Conservation (phyloP, 2,797 vertebrate species). For the Brachyalestes nurse region DNA sequence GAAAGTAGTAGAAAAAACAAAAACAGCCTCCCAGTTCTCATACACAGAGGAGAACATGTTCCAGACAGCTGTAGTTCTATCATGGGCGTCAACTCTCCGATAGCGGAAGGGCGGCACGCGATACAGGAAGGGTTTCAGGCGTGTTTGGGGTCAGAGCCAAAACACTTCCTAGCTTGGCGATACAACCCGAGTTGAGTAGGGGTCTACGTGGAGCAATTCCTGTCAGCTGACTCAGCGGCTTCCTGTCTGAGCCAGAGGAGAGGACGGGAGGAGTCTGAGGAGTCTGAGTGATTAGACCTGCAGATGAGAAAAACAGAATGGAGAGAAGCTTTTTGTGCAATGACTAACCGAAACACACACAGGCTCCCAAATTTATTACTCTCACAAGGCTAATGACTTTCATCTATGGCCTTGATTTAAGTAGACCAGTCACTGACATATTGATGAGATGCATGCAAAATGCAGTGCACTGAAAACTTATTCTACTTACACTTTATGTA, state of each 20-base stretch:
- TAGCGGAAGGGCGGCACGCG: slow-evolving; percentile 55
- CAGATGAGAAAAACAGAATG: slow-evolving; percentile 32
- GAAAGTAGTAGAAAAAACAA: slow-evolving; percentile 32
- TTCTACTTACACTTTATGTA: too few species aligned
- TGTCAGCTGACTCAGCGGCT: slow-evolving; percentile 74
- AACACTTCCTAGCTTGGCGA: slow-evolving; percentile 53
- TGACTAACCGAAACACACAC: not conserved
- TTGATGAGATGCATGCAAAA: not conserved
- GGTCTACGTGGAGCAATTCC: slow-evolving; percentile 62
- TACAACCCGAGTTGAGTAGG: slow-evolving; percentile 36
- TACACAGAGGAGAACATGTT: slow-evolving; percentile 16
- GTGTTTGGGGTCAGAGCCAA: slow-evolving; percentile 51
- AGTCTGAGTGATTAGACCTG: slow-evolving; percentile 9
- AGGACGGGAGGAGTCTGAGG: slow-evolving; percentile 22
- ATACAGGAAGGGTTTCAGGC: slow-evolving; percentile 53
- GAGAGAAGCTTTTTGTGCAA: not conserved
- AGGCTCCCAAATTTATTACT: not conserved
- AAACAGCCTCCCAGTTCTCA: not conserved
- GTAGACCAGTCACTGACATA: too few species aligned
- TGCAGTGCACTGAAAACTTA: too few species aligned
- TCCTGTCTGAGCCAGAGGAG: slow-evolving; percentile 58
- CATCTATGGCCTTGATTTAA: not conserved
- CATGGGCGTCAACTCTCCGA: slow-evolving; percentile 53
- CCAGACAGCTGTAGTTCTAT: slow-evolving; percentile 31
- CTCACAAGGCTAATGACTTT: not conserved